Base-by-base conservation (phyloP, 2,888 invertebrate genomes). In the Phytoseiulus persimilis region DNA sequence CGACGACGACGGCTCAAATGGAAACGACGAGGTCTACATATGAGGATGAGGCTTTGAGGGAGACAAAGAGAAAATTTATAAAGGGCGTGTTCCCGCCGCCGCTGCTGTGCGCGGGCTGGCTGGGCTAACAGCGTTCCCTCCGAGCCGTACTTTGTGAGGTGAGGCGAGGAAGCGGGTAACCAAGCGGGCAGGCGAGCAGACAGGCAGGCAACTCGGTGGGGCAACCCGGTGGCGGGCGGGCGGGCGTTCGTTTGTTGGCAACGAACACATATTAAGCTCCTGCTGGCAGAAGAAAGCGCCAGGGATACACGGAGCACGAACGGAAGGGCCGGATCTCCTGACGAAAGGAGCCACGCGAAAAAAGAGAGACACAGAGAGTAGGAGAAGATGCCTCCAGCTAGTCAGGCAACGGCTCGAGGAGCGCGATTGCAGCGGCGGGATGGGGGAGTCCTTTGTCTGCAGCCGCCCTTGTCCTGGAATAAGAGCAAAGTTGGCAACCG, bases 191-290 rank as follows among this genome's bases (percentile, higher is more conserved):
- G 39, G 39, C 9, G 39, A 39, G 39, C 39, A 39, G 39, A 9
- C 39, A 39, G 39, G 39, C 39, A 39, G 39, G 5, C 39, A 9
- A n/a, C n/a, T n/a, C n/a, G n/a, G n/a, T n/a, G n/a, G n/a, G n/a
- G n/a, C n/a, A n/a, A n/a, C n/a, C n/a, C n/a, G n/a, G n/a, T n/a
- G 39, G 39, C 65, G 18, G 65, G 28, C 65, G 65, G 65, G 65
- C 65, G 65, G 65, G 65, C 65, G 65, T 3, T 3, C 65, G 65
- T 28, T 65, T 28, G 65, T 65, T 65, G 65, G 65, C 65, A 18
- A 65, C 65, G 65, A 65, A 65, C 65, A 65, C 65, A 65, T 65
- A 65, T 65, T 65, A 65, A 65, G 65, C 65, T 65, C 65, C 65
- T 65, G 65, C 65, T 23, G 18, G 65, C 65, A 14, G 65, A 2